Percentiles rank a stretch among this genome's conserved stretches.
These are phyloP conservation scores for Hypothenemus hampei DNA, from an alignment of 1,140 invertebrate genomes.

Conservation along the genomic window DNA sequence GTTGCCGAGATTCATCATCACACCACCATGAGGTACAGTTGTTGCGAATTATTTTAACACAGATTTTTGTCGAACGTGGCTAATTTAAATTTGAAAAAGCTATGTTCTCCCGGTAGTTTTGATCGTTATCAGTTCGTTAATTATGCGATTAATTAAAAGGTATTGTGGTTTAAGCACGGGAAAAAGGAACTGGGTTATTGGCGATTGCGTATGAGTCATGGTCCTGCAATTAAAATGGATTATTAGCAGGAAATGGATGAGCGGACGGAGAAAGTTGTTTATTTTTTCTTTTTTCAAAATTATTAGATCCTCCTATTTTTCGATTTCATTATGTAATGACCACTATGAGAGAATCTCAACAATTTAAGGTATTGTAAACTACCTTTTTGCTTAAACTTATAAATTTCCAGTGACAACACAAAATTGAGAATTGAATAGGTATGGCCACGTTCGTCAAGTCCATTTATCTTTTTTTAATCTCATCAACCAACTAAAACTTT, in stretches of 20 bases:
- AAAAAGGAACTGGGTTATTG: neutral
- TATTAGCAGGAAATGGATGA: constrained; percentile 1
- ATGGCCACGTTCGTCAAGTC: neutral
- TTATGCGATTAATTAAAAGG: constrained; percentile 5
- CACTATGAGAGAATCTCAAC: neutral
- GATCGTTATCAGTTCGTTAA: constrained; percentile 4
- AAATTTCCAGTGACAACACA: neutral
- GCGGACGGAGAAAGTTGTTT: neutral
- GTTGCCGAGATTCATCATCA: neutral
- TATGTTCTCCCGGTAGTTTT: neutral
- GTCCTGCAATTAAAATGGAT: constrained; percentile 1
- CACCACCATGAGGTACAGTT: neutral
- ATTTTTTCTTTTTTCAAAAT: neutral
- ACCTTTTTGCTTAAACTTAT: neutral
- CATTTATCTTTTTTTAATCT: neutral
- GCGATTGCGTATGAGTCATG: neutral
- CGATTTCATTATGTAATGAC: neutral
- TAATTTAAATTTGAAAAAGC: neutral
- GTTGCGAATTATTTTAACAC: neutral
- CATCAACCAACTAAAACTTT: neutral
- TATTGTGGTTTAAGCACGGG: neutral
- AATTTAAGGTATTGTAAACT: neutral
- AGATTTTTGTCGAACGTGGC: neutral
- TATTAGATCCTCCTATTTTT: neutral
- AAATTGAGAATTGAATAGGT: neutral